Evolutionary conservation across 2,113 vertebrate species (phyloP).

Genomic region (Brachypodius melanocephalos): DNA sequence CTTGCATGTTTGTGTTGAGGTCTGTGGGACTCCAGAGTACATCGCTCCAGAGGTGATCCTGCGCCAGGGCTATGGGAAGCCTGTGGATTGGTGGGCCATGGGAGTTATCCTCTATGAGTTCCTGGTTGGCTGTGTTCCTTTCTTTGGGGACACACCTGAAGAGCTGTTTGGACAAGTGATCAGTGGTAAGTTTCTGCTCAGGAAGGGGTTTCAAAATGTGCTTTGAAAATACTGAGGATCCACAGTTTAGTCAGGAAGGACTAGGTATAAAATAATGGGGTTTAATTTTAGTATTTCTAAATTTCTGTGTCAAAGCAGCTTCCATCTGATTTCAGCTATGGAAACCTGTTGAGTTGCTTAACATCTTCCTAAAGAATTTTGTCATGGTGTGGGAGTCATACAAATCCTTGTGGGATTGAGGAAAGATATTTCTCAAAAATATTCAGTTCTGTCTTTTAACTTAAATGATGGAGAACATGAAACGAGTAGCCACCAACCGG

Average conservation of each 20-base stretch:
- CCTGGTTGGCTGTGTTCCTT: conserved; percentile 92
- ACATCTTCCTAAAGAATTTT: neutral
- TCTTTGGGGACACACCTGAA: conserved; percentile 95
- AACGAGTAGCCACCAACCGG: neutral
- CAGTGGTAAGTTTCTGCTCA: conserved; percentile 81
- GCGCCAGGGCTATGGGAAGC: conserved; percentile 95
- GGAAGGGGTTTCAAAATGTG: neutral
- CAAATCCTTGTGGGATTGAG: neutral
- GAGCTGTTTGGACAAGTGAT: conserved; percentile 98
- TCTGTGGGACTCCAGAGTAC: conserved; percentile 96
- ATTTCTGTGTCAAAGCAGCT: neutral
- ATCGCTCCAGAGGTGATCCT: conserved; percentile 97
- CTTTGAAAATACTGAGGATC: neutral
- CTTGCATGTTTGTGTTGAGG: conserved; percentile 68
- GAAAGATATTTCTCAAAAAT: neutral
- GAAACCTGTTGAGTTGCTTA: neutral
- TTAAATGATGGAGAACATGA: neutral
- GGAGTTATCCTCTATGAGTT: conserved; percentile 96
- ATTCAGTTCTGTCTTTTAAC: neutral
- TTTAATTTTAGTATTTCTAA: neutral
- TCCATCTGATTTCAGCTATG: neutral
- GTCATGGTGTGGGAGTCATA: neutral
- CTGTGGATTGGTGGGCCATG: conserved; percentile 99
- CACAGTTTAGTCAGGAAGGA: neutral
- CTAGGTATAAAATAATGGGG: neutral